These are phyloP conservation scores for Aegotheles bennettii DNA, from an alignment of 2,113 vertebrate genomes.

Conservation along the genomic window DNA sequence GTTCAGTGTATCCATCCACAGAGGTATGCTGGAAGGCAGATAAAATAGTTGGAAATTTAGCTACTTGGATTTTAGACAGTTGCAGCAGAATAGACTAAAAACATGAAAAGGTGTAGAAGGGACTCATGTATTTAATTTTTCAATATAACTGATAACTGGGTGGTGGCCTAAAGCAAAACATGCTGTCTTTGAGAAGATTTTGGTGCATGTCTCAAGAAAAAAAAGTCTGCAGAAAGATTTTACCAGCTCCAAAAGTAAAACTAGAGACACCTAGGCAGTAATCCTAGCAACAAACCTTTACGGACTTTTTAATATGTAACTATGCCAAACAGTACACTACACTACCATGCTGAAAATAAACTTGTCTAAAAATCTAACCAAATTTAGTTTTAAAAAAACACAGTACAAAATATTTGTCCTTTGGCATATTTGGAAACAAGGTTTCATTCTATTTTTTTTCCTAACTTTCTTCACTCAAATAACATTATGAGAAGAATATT, in stretches of 20 bases:
- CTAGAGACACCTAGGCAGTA: not conserved
- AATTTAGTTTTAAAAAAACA: not conserved
- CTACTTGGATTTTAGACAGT: not conserved
- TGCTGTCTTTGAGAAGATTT: not conserved
- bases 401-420: not conserved
- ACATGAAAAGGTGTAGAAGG: not conserved
- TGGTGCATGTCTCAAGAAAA: not conserved
- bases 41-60: not conserved
- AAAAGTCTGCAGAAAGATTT: not conserved
- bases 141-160: not conserved
- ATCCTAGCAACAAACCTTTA: not conserved
- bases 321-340: not conserved
- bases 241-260: not conserved
- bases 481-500: not conserved
- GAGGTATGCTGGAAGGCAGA: constrained; percentile 83
- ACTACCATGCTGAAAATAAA: not conserved
- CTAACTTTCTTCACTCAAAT: not conserved
- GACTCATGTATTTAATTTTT: not conserved
- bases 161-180: not conserved
- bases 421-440: not conserved
- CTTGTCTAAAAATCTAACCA: not conserved
- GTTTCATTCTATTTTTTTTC: not conserved
- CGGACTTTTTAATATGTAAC: not conserved
- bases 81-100: not conserved
- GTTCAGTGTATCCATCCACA: constrained; percentile 88